A percentile compares a stretch with the other conserved stretches of the same genome.
phyloP scores from a whole-genome alignment of 92 coral and sea anemone species.

The Umimayanthus chanpuru region DNA sequence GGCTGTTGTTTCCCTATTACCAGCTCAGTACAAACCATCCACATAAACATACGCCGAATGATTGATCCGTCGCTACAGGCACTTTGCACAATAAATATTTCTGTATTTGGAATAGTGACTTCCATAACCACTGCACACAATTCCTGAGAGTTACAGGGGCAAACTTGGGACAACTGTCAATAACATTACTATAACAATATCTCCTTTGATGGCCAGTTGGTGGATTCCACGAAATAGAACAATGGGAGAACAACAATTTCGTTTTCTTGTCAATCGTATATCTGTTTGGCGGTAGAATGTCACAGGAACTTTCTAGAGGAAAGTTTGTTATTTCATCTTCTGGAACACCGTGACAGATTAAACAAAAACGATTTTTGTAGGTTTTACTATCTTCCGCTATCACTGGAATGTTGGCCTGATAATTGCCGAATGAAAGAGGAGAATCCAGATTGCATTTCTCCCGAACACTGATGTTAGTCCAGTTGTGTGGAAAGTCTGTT shows the following conservation, averaged over 20 bases:
- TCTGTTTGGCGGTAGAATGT: neutral
- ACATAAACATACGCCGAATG: neutral
- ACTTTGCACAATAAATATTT: neutral
- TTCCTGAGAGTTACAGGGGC: neutral
- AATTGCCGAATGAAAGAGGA: neutral
- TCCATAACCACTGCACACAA: neutral
- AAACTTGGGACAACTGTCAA: neutral
- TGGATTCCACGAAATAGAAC: neutral
- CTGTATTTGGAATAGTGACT: neutral
- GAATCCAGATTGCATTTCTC: neutral
- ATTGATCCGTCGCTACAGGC: neutral
- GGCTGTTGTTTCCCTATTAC: no score
- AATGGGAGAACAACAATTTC: neutral
- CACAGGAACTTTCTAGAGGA: neutral
- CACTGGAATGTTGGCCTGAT: neutral
- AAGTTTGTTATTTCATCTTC: neutral
- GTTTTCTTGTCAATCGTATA: neutral
- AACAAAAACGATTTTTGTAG: conserved; percentile 1
- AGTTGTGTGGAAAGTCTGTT: neutral
- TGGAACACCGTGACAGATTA: neutral
- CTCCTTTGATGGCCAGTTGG: neutral
- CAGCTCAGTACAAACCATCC: no score
- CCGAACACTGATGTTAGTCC: neutral
- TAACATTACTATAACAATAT: neutral
- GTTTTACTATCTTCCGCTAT: neutral